A percentile compares a stretch with the other conserved stretches of the same genome.
Conservation (phyloP, 2,888 invertebrate species). For the Eupithecia subfuscata region DNA sequence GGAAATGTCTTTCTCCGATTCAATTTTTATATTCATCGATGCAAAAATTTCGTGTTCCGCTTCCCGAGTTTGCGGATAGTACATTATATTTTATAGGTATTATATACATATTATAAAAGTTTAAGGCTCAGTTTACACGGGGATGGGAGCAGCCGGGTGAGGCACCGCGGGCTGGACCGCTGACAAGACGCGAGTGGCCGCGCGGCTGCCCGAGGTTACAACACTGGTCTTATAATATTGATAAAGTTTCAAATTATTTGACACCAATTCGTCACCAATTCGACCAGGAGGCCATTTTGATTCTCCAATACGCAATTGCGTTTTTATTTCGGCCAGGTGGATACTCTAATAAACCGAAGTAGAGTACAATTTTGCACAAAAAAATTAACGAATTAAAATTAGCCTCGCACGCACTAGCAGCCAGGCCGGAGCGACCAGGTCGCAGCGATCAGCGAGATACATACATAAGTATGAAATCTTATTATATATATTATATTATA, state of each 20-base stretch:
- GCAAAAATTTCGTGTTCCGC: constrained; percentile 55
- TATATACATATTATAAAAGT: constrained; percentile 4
- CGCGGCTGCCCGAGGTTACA: not conserved
- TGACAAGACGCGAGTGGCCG: not conserved
- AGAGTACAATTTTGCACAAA: too few species aligned
- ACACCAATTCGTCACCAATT: not conserved
- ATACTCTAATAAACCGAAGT: too few species aligned
- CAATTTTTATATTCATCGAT: constrained; percentile 60
- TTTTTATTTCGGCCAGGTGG: too few species aligned
- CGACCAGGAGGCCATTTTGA: not conserved
- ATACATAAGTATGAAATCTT: not conserved
- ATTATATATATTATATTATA: too few species aligned
- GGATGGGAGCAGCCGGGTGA: not conserved
- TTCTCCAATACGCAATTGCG: too few species aligned
- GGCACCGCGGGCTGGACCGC: not conserved
- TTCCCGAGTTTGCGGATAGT: constrained; percentile 43
- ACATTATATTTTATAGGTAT: constrained; percentile 18
- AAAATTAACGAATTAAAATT: too few species aligned
- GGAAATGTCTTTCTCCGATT: constrained; percentile 46
- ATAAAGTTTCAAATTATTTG: not conserved
- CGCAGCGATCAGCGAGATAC: not conserved
- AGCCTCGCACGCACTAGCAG: too few species aligned
- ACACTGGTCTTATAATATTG: not conserved
- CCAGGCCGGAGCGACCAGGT: not conserved
- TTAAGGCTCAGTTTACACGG: not conserved